Base-by-base conservation (phyloP, 2,797 vertebrate genomes). In the Rhodeus uyekii region DNA sequence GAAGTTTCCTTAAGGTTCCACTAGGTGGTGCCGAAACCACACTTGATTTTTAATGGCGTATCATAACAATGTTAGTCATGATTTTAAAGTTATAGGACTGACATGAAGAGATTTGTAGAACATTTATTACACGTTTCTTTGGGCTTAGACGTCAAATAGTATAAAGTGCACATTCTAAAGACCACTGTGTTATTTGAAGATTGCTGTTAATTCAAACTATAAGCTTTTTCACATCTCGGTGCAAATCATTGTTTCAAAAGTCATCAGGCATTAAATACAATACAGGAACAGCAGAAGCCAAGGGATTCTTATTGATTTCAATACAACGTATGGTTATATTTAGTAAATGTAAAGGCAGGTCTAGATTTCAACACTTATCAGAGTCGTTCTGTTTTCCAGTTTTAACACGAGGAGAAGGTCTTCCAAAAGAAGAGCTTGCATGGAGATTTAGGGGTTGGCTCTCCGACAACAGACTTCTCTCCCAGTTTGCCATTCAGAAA, bases 401-500 rank as follows among this genome's bases (percentile, higher is more conserved):
- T 64, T 73, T 84, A 93, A 86, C 93, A 95, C 27, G 92, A 89
- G 67, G 92, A 95, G 85, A 93, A 93, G 16, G 92, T 93, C 87
- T 95, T 95, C 93, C 93, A 94, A 87, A 92, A 95, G 88, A 94
- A 95, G 78, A 91, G 92, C 78, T 90, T 94, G 83, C 93, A 95
- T 13, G 87, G 85, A 0, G 61, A 46, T 38, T 90, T 78, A 29
- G 7, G 60, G 0, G 71, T 12, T 19, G 90, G 72, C 58, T 29
- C 13, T 6, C 36, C 84, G 0, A 72, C 72, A 39, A 83, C 75
- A 0, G 69, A 79, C 4, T 82, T 81, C 3, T 90, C 90, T 39
- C 83, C 86, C 27, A 88, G 58, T 36, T 71, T 89, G 44, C 75
- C 48, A 7, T 53, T 61, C 63, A 77, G 48, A 0, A 61, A 14